A percentile compares a stretch with the other conserved stretches of the same genome.
Conservation (phyloP, 1,140 invertebrate genomes). For the Papilio aristodemus region DNA sequence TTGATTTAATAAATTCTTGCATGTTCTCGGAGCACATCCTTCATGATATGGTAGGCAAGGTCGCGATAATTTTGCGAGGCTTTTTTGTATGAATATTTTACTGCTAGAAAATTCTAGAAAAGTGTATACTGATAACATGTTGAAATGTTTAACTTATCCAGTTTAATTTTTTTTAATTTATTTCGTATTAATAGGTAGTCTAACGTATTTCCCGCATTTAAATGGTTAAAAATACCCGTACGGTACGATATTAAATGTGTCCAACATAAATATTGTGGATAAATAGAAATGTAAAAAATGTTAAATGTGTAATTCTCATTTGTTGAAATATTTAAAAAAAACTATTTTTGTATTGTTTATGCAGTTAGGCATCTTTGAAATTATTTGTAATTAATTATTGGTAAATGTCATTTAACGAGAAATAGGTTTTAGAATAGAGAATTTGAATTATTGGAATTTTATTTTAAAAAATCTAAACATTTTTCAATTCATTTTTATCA, state of each 20-base stretch:
- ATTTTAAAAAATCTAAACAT: not conserved
- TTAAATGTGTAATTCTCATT: conserved; percentile 19
- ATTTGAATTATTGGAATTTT: too few species aligned
- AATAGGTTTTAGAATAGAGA: too few species aligned
- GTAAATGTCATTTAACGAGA: too few species aligned
- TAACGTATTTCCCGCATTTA: not conserved
- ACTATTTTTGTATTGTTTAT: conserved; percentile 29
- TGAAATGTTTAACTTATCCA: not conserved
- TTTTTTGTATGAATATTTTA: conserved; percentile 9
- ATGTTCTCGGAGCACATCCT: conserved; percentile 21
- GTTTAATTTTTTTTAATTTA: not conserved
- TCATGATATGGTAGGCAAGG: conserved; percentile 22
- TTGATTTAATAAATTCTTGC: conserved; percentile 29
- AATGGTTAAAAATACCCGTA: conserved; percentile 9
- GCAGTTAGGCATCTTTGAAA: not conserved
- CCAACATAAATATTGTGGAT: not conserved
- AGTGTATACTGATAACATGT: not conserved
- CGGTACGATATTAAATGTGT: not conserved
- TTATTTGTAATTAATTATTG: not conserved
- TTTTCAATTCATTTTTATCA: not conserved
- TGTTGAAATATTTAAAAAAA: conserved; percentile 6
- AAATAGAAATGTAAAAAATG: not conserved
- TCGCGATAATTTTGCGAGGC: conserved; percentile 15
- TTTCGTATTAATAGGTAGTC: not conserved
- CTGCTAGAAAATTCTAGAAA: conserved; percentile 18